Conservation (phyloP, 2,888 invertebrate genomes). For the Lapara coniferarum region DNA sequence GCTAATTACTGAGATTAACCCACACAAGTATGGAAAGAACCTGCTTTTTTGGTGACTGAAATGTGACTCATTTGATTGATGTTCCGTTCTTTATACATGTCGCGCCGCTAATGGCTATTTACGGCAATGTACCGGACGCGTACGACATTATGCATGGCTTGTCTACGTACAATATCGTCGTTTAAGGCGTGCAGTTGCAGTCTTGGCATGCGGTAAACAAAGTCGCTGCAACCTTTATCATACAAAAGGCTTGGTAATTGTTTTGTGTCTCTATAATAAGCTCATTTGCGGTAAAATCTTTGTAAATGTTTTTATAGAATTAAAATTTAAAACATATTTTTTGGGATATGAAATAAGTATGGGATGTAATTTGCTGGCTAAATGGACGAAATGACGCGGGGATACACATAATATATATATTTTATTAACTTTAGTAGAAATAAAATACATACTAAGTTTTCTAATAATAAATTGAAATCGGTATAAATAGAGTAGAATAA, state of each 20-base stretch:
- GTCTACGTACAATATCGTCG: conserved; percentile 25
- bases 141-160: conserved; percentile 32
- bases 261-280: neutral
- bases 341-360: too few relatives aligned
- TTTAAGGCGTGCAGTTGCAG: conserved; percentile 15
- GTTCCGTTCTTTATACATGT: conserved; percentile 37
- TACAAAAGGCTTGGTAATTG: conserved; percentile 5
- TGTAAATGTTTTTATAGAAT: neutral
- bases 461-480: too few relatives aligned
- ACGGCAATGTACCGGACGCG: conserved; percentile 34
- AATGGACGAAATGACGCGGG: too few relatives aligned
- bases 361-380: too few relatives aligned
- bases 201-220: conserved; percentile 31
- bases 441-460: too few relatives aligned
- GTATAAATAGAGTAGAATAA: too few relatives aligned
- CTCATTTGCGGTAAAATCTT: neutral
- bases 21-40: neutral
- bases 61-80: conserved; percentile 30
- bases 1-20: neutral
- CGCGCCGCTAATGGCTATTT: conserved; percentile 34
- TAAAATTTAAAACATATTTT: too few relatives aligned
- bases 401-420: too few relatives aligned
- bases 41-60: conserved; percentile 7
- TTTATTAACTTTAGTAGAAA: too few relatives aligned
- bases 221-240: conserved; percentile 1